A percentile compares a stretch with the other conserved stretches of the same genome.
Evolutionary conservation across 2,888 invertebrate genomes (phyloP).

Genomic region (Megastigmus dorsalis): DNA sequence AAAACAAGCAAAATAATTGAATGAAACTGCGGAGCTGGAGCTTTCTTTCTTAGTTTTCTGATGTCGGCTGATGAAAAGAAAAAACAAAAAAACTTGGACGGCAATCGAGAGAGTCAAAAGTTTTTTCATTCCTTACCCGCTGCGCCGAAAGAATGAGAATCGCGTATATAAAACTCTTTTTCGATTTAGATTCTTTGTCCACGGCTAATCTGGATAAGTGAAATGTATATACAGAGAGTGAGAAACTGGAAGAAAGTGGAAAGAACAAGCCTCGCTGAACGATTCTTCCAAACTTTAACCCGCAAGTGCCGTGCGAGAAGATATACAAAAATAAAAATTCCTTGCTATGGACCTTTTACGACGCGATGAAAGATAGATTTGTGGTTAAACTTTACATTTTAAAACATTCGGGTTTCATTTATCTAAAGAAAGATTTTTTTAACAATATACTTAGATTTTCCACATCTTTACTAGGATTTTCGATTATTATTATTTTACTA

Average conservation of each 20-base stretch:
- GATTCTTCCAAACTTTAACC: too few species aligned
- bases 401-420: too few species aligned
- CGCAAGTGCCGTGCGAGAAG: too few species aligned
- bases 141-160: not conserved
- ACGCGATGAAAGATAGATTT: too few species aligned
- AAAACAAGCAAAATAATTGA: slow-evolving; percentile 24
- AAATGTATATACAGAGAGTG: not conserved
- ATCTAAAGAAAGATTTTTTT: too few species aligned
- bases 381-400: too few species aligned
- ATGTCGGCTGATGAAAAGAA: not conserved
- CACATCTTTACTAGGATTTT: too few species aligned
- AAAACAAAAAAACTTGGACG: not conserved
- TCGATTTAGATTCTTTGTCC: not conserved
- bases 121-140: slow-evolving; percentile 44
- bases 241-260: not conserved
- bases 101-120: slow-evolving; percentile 4
- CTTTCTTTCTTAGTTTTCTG: not conserved
- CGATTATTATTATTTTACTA: too few species aligned
- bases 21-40: slow-evolving; percentile 11
- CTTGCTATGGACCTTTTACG: too few species aligned
- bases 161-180: not conserved
- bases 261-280: not conserved
- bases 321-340: too few species aligned
- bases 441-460: too few species aligned
- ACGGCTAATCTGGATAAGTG: not conserved